Base-by-base conservation (phyloP, 1,140 invertebrate species). In the Trialeurodes vaporariorum region DNA sequence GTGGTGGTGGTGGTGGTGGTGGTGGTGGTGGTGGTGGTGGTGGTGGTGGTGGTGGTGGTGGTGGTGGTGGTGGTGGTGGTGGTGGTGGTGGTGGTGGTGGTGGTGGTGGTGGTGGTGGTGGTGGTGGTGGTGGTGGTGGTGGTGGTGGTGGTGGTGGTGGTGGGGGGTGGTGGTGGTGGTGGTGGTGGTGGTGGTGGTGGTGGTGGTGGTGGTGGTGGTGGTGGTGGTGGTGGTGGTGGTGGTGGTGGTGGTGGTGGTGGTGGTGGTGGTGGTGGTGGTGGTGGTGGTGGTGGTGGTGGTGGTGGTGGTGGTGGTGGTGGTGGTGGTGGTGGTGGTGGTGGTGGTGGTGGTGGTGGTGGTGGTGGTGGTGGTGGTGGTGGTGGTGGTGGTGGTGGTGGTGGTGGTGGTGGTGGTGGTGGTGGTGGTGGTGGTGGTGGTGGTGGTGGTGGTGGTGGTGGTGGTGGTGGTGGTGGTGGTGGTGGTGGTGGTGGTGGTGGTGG, bases 181-280 rank as follows among this genome's bases (percentile, higher is more conserved):
- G 61, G 67, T 11, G 62, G 67, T 5, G 62, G 67, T 5, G 67
- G 67, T 9, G 67, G 67, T 68, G 67, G 67, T 58, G 67, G 67
- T 66, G 67, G 67, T 68, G 67, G 67, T 26, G 67, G 67, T 65
- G 67, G 67, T 25, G 64, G 67, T 23, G 67, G 64, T 49, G 67
- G 67, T 17, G 63, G 64, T 22, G 64, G 25, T 17, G 63, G 11
- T 2, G 63, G 9, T 27, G 63, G 21, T 27, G 17, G 25, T 11
- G 67, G 61, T 21, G 67, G 64, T n/a, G 64, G 67, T 65, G 61
- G 61, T 17, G 63, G 24, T 59, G 9, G 64, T n/a, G 25, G 13
- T 12, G 25, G 58, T 23, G 49, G 17, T 24, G 68, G n/a, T 59
- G 26, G 66, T 25, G 22, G 66, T 59, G 21, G 66, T 59, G 27